phyloP scores from a whole-genome alignment of 2,113 vertebrate species.

The Cranoglanis bouderius region DNA sequence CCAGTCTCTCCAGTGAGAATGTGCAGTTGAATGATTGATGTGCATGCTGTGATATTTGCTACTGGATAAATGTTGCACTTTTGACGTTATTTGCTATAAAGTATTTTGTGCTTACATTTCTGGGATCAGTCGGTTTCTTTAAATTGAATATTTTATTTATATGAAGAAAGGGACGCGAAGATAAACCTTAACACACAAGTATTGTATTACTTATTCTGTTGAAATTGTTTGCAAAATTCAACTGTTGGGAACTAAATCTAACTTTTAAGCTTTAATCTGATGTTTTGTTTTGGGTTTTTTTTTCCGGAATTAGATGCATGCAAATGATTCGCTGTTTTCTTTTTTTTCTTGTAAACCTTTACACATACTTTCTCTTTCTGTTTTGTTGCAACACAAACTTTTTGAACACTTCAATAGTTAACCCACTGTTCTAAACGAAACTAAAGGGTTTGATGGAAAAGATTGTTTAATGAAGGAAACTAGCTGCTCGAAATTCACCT shows the following conservation, averaged over 20 bases:
- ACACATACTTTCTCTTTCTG: not conserved
- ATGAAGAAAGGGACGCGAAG: constrained; percentile 31
- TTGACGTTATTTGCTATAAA: constrained; percentile 36
- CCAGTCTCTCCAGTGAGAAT: not conserved
- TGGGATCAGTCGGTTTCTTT: constrained; percentile 10
- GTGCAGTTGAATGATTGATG: constrained; percentile 42
- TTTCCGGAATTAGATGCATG: constrained; percentile 12
- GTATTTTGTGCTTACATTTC: constrained; percentile 37
- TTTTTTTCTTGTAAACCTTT: not conserved
- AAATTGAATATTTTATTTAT: constrained; percentile 15
- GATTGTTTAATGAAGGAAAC: constrained; percentile 10
- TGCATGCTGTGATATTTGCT: constrained; percentile 58
- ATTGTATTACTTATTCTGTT: constrained; percentile 19
- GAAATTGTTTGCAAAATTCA: not conserved
- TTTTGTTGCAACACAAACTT: constrained; percentile 12
- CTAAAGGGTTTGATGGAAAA: not conserved
- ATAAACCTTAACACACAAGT: constrained; percentile 21
- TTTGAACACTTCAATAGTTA: not conserved
- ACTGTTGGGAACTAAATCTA: not conserved
- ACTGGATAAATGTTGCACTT: constrained; percentile 53
- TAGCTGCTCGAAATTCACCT: not conserved
- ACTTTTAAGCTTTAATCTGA: not conserved
- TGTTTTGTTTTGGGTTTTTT: not conserved
- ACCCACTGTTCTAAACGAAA: not conserved
- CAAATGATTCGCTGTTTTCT: not conserved